Evolutionary conservation across 1,140 invertebrate genomes (phyloP).

Genomic region (Oryzaephilus surinamensis): DNA sequence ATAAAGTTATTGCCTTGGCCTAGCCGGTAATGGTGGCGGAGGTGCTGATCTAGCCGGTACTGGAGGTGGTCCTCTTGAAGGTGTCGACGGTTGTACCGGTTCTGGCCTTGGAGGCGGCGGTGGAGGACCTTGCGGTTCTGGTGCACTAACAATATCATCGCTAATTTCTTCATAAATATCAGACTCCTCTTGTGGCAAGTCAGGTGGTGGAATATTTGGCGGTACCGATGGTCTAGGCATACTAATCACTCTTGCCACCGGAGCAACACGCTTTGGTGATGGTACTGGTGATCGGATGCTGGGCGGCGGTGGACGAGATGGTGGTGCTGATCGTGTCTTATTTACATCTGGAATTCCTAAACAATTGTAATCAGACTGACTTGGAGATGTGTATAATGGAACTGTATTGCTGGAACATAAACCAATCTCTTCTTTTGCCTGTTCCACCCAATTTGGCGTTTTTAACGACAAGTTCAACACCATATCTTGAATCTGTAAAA

Average conservation of each 20-base stretch:
- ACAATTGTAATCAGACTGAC: constrained; percentile 33
- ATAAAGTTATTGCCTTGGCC: constrained; percentile 36
- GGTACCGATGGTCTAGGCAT: constrained; percentile 35
- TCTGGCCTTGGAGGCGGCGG: constrained; percentile 53
- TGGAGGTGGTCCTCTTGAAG: constrained; percentile 45
- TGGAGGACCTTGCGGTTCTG: constrained; percentile 46
- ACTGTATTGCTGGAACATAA: constrained; percentile 75
- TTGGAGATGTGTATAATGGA: constrained; percentile 47
- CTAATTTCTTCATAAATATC: constrained; percentile 47
- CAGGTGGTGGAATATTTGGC: constrained; percentile 40
- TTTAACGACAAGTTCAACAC: constrained; percentile 65
- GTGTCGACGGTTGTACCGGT: constrained; percentile 40
- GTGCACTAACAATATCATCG: constrained; percentile 35
- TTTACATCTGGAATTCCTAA: constrained; percentile 30
- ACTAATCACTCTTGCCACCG: constrained; percentile 34
- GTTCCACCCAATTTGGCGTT: constrained; percentile 71
- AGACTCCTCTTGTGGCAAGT: constrained; percentile 35
- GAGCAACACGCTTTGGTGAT: constrained; percentile 34
- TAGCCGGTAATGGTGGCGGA: constrained; percentile 60
- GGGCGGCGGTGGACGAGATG: constrained; percentile 28
- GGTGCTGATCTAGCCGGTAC: constrained; percentile 51
- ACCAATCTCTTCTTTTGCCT: constrained; percentile 70
- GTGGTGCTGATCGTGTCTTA: constrained; percentile 25
- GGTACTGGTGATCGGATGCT: constrained; percentile 35
- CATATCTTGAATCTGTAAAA: constrained; percentile 53